Evolutionary conservation across 2,888 invertebrate genomes (phyloP).

Genomic region (Yponomeuta malinellus): DNA sequence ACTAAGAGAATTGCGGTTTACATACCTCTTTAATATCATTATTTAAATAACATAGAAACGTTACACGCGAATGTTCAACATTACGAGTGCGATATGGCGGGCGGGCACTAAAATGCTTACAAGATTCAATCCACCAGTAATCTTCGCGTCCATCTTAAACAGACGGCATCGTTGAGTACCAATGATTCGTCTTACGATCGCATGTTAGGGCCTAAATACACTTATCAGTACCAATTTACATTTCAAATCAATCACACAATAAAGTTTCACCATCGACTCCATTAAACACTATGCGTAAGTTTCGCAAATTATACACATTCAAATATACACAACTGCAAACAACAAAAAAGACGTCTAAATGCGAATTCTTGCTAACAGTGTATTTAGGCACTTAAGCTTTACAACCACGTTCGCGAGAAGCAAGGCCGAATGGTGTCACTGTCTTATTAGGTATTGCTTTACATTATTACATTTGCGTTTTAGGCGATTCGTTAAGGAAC

Average conservation of each 20-base stretch:
- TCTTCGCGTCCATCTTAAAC: too few relatives aligned
- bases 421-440: too few relatives aligned
- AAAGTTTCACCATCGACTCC: background rate
- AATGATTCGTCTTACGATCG: background rate
- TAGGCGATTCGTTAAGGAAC: too few relatives aligned
- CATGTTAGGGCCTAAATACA: background rate
- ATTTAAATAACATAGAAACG: conserved; percentile 50
- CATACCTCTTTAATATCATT: conserved; percentile 8
- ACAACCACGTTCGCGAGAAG: background rate
- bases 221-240: background rate
- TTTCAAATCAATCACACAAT: background rate
- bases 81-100: conserved; percentile 31
- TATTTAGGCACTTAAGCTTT: conserved; percentile 1
- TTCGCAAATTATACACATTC: background rate
- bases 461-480: too few relatives aligned
- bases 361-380: background rate
- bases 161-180: too few relatives aligned
- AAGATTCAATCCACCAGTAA: background rate
- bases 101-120: background rate
- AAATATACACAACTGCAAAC: background rate
- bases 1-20: conserved; percentile 6
- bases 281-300: background rate
- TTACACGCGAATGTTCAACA: conserved; percentile 43
- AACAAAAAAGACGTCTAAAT: background rate
- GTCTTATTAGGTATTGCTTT: too few relatives aligned